Evolutionary conservation across 1,140 invertebrate species (phyloP), one percentile per base, ranked within the genome.

Genomic region (Lepidurus packardi): DNA sequence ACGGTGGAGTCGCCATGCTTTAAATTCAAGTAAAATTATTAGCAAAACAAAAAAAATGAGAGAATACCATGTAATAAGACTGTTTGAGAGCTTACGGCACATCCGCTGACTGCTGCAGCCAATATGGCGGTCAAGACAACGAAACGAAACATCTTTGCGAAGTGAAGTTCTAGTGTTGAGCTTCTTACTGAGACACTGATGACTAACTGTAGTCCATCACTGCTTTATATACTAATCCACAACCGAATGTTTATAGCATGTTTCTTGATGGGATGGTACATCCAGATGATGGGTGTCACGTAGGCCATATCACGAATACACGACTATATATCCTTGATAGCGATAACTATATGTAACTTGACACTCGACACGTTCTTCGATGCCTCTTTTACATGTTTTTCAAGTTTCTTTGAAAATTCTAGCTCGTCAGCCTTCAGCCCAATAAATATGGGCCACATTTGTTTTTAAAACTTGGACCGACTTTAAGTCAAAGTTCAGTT

Each of bases 171-270:
- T n/a, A 7, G 34, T 65, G 53, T 65, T 65, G 53, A 65, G 53
- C 53, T 65, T 65, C 53, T 65, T n/a, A 21, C 53, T 65, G 53
- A 65, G 53, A 65, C 53, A 65, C 53, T 65, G 53, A 21, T 65
- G 53, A 13, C 13, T n/a, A 65, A 7, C 53, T 65, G 16, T 13
- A 65, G 16, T 65, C 21, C 53, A 16, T 16, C 8, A 13, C 7
- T 21, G 16, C 53, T 65, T 65, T 65, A 65, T 65, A 65, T 65
- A 65, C 53, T 7, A 65, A n/a, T 65, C 16, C 16, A 65, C 1
- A n/a, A 21, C 53, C 10, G 21, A 6, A n/a, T 21, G 16, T 7
- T 13, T n/a, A 65, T 13, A 7, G 6, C 8, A 5, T 13, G 6
- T 65, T 21, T 65, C 21, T 21, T 65, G 16, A 7, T 9, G 7